phyloP scores from a whole-genome alignment of 2,113 vertebrate species.

The Myanophis thanlyinensis region DNA sequence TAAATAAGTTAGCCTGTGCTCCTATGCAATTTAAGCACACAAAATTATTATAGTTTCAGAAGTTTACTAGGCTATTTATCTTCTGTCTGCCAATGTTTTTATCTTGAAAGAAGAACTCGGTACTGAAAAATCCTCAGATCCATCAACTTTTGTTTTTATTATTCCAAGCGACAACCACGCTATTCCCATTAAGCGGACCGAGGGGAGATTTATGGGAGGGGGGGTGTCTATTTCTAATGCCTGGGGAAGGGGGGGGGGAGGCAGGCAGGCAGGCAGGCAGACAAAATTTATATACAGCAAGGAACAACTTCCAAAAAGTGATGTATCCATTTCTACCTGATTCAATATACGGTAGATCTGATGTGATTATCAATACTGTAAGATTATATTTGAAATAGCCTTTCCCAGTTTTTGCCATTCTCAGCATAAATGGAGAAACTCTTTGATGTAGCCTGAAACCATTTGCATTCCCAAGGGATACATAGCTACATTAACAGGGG shows the following conservation, averaged over 20 bases:
- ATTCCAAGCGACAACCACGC: no score
- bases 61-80: neutral
- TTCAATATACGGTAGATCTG: neutral
- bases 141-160: neutral
- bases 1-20: neutral
- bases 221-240: no score
- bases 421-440: neutral
- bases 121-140: conserved; percentile 1
- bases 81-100: conserved; percentile 25
- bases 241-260: no score
- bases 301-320: neutral
- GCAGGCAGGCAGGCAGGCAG: no score
- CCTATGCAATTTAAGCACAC: neutral
- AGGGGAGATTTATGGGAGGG: no score
- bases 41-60: neutral
- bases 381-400: neutral
- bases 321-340: neutral
- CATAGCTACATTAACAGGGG: neutral
- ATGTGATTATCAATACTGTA: neutral
- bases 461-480: neutral
- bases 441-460: neutral
- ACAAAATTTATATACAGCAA: neutral
- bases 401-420: neutral
- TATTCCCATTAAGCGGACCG: no score
- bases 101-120: neutral